Base-by-base conservation (phyloP, 2,113 vertebrate species). In the Phoenicopterus ruber region DNA sequence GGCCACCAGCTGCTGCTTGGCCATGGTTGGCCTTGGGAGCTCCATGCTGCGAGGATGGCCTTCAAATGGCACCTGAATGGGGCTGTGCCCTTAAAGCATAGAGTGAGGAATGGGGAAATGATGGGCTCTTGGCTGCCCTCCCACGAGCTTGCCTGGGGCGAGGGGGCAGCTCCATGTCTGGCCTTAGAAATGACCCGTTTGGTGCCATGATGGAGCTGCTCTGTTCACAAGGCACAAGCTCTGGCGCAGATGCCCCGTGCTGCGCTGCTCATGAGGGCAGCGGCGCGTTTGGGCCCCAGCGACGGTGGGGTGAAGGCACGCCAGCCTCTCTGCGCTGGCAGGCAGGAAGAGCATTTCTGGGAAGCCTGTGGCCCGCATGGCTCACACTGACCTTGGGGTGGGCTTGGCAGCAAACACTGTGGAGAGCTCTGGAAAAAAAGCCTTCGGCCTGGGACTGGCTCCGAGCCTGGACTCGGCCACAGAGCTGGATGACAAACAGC, bases 351-450 rank as follows among this genome's bases (percentile, higher is more conserved):
- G 34, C 36, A 3, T 87, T 97, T 96, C 96, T 96, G 95, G 97
- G 97, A 97, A 97, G 79, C 72, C 55, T 26, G 84, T 55, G 76
- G 70, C 93, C 83, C 9, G 5, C 28, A 25, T 54, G 42, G 62
- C 93, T 94, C 76, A 24, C 0, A 1, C 42, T 95, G 97, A 91
- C 96, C 96, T 96, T 94, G 94, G 79, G 62, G 84, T 71, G 38
- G 61, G 52, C 86, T 90, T 94, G 94, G 95, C 96, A 96, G 89
- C 70, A 34, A 85, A 66, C 1, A 2, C 19, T 47, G 38, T 50
- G 46, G 74, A 95, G 44, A 91, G 67, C 71, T 88, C 94, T 83
- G 74, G 95, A 5, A 49, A 82, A 63, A 55, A 55, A 90, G 1
- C 29, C 54, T 26, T 90, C 31, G 21, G 58, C 28, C 69, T 84